Evolutionary conservation across 2,113 vertebrate species (phyloP), one percentile per base, ranked within the genome.

Genomic region (Prochilodus magdalenae): DNA sequence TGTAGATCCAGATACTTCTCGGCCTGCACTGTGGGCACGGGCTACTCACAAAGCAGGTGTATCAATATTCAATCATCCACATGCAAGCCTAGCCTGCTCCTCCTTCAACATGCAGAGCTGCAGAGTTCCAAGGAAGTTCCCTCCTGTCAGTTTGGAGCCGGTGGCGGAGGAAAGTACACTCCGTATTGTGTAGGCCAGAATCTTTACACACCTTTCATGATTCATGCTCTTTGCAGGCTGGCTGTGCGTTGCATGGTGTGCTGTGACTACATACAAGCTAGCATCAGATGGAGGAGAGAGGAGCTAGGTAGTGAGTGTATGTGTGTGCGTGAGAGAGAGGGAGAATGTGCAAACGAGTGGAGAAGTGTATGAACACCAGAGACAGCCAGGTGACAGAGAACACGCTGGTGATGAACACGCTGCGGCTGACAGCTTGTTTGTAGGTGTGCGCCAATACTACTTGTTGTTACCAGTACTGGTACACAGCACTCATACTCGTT

Each of bases 351-450:
- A 73, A 53, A 49, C 80, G 63, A 77, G 86, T 81, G 81, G 80
- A 83, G 75, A 87, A 87, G 88, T 79, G 60, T 88, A 60, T 49
- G 51, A 60, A 62, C 73, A 82, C 63, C 40, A 49, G 62, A 81
- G 80, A 77, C 73, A 78, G 73, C 65, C 53, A 53, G 65, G 55
- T 84, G 79, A 79, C 85, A 86, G 78, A 80, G 59, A 80, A 63
- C 75, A 75, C 30, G 60, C 55, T 79, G 81, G 87, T 78, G 36
- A 36, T 69, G 82, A 90, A 78, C 88, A 86, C 88, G 87, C 89
- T 88, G 85, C 81, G 82, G 70, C 77, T 89, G 89, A 89, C 89
- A 86, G 82, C 83, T 67, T 69, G 71, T 86, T 86, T 86, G 82
- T 36, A 76, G 67, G 63, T 75, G 51, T 66, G n/a, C 44, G 57